Base-by-base conservation (phyloP, 2,797 vertebrate species). In the Sebastes flavidus region DNA sequence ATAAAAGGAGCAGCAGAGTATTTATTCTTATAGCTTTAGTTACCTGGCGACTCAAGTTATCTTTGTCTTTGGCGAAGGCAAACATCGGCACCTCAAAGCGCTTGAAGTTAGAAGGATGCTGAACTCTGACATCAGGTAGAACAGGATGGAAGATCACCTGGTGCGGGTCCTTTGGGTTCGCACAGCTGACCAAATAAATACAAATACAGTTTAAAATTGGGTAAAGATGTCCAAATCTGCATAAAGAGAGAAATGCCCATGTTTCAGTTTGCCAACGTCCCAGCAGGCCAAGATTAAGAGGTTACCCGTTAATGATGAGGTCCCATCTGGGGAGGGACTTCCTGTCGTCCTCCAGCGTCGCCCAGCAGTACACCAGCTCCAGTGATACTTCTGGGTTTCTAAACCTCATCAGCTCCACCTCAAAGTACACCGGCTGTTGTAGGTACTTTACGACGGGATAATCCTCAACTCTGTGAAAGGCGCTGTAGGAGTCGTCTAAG, bases 61-160 rank as follows among this genome's bases (percentile, higher is more conserved):
- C 74, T 13, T 87, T 24, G 14, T 87, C 91, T 52, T 85, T 68
- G 29, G 92, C 70, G 36, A 97, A 96, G 3, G 93, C 89, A 78
- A 97, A 96, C 91, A 95, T 95, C 72, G 78, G 94, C 62, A 96
- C 91, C 91, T 96, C 95, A 90, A 97, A 97, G 70, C 96, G 95
- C 79, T 97, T 97, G 6, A 96, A 25, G 34, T 96, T 95, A 65
- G 93, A 93, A 10, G 96, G 95, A 83, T 92, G 79, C 24, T 72
- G 87, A 61, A 96, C 95, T 88, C 95, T 91, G 56, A 24, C 49
- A 63, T 95, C 89, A 9, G 76, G 5, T 74, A 46, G 65, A 2
- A 95, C 94, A 2, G 91, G 89, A 74, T 93, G 89, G 68, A 95
- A 89, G 24, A 90, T 46, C 2, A 93, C 89, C 49, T 84, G 61